Percentiles rank a stretch among this genome's conserved stretches.
phyloP scores from a whole-genome alignment of 2,113 vertebrate genomes.

The Aptenodytes patagonicus region DNA sequence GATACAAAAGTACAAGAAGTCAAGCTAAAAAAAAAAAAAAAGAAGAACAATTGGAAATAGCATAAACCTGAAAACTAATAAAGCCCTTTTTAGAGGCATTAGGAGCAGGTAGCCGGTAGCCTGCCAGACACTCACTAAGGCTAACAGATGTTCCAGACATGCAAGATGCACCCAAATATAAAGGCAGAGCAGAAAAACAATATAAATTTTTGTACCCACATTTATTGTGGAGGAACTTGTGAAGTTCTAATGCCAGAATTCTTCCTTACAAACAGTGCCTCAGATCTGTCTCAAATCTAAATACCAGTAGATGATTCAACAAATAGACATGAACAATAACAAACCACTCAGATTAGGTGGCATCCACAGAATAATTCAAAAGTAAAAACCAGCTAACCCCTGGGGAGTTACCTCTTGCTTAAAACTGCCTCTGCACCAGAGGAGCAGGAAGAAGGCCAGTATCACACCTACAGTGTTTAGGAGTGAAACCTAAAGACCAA shows the following conservation, averaged over 20 bases:
- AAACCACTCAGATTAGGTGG: not conserved
- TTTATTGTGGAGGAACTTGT: not conserved
- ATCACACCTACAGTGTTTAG: not conserved
- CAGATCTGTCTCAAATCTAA: not conserved
- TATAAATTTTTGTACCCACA: not conserved
- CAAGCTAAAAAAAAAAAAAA: not conserved
- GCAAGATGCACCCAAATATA: not conserved
- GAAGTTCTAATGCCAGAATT: not conserved
- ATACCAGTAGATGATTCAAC: not conserved
- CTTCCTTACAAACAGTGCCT: not conserved
- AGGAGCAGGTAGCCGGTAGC: not conserved
- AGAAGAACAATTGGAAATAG: not conserved
- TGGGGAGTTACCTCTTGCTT: not conserved
- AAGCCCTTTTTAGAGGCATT: not conserved
- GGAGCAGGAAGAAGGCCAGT: not conserved
- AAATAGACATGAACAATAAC: not conserved
- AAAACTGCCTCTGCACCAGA: not conserved
- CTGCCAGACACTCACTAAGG: not conserved
- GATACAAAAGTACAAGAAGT: not conserved
- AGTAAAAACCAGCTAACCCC: not conserved
- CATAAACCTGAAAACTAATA: not conserved
- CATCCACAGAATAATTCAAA: not conserved
- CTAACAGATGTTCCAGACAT: not conserved
- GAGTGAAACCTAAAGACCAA: not conserved
- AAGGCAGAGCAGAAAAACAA: not conserved